A percentile compares a stretch with the other conserved stretches of the same genome.
Evolutionary conservation across 2,113 vertebrate species (phyloP).

Genomic region (Daboia siamensis): DNA sequence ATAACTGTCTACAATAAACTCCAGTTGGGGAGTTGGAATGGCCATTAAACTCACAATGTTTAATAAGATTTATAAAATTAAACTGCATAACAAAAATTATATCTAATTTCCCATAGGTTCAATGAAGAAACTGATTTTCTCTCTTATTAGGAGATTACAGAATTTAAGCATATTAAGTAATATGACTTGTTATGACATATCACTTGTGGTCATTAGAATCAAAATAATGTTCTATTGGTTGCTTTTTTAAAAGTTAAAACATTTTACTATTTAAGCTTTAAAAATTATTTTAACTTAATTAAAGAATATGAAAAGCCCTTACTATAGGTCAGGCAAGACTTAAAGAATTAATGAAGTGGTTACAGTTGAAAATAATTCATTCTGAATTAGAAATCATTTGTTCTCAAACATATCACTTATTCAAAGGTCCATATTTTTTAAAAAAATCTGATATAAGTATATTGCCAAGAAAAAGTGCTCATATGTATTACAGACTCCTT

Average conservation of each 20-base stretch:
- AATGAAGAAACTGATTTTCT: neutral
- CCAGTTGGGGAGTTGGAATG: neutral
- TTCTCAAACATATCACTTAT: conserved; percentile 18
- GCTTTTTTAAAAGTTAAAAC: too few species aligned
- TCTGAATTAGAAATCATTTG: conserved; percentile 29
- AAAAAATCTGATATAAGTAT: neutral
- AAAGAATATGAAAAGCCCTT: too few species aligned
- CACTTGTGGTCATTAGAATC: too few species aligned
- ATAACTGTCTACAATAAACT: neutral
- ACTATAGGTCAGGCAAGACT: too few species aligned
- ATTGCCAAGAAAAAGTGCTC: neutral
- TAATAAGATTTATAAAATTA: neutral
- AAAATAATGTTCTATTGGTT: too few species aligned
- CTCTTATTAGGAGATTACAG: neutral
- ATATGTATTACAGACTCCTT: neutral
- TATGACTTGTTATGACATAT: too few species aligned
- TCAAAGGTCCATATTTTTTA: conserved; percentile 15
- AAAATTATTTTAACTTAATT: too few species aligned
- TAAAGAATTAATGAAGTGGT: conserved; percentile 39
- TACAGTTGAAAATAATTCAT: conserved; percentile 15
- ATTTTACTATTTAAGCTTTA: too few species aligned
- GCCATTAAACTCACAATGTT: neutral
- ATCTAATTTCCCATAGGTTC: neutral
- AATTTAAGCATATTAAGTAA: neutral
- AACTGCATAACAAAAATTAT: neutral